Evolutionary conservation across 1,140 invertebrate species (phyloP), one percentile per base, ranked within the genome.

Genomic region (Bradynema listronoti): DNA sequence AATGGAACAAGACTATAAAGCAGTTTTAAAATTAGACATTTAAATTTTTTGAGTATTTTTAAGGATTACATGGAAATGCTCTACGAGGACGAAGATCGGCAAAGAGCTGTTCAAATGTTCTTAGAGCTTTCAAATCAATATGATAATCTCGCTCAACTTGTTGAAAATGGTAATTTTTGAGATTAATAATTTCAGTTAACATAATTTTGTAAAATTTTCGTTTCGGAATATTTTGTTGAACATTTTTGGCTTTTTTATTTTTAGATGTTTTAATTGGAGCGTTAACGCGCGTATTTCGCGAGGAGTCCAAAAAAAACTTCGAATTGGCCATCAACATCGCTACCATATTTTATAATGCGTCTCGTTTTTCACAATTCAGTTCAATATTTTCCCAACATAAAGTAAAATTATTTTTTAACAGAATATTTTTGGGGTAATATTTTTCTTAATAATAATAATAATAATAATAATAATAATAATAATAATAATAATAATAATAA

Each of bases 331-430:
- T 89, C 67, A 94, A 95, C 79, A 91, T 98, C 75, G 87, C 95
- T 61, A 91, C 91, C 77, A 89, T 90, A 64, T 98, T 97, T 81
- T 91, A 93, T 77, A 94, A 90, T 78, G 93, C 98, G 79, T 95
- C 92, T 9, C 88, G 88, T n/a, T 97, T 93, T 78, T 86, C 87
- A 66, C 86, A 90, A 74, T 97, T 98, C 81, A 93, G 98, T 79
- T 85, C 86, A 34, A 85, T 95, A 9, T 88, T 98, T 47, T 82
- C 87, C 9, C 87, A 89, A 72, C 89, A 89, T 72, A 91, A 91
- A 81, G 87, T 88, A 73, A 80, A 5, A 5, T 22, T 41, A 4
- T 11, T 61, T 2, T 42, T 33, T 55, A 55, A 22, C 7, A 52
- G 0, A 22, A 57, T 22, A 25, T 14, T 14, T n/a, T 27, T 11